Percentiles rank a stretch among this genome's conserved stretches.
Evolutionary conservation across 2,113 vertebrate species (phyloP).

Genomic region (Gobiocypris rarus): DNA sequence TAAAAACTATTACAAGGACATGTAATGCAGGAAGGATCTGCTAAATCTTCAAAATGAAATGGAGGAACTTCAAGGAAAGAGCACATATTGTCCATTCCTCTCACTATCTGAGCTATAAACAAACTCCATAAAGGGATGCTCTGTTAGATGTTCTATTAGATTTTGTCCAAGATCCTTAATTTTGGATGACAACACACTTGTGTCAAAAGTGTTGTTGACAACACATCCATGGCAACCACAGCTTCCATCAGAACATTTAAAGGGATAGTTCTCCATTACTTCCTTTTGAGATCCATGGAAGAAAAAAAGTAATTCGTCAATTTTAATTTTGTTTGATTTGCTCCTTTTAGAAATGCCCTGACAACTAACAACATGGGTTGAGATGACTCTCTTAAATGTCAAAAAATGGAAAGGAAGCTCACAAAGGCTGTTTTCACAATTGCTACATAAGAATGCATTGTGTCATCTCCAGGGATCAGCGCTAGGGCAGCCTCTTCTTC

Average conservation of each 20-base stretch:
- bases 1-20: conserved; percentile 25
- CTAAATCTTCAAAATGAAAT: conserved; percentile 31
- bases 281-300: background rate
- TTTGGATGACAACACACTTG: conserved; percentile 16
- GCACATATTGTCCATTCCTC: conserved; percentile 19
- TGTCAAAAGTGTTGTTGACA: background rate
- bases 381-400: background rate
- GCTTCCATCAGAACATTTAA: background rate
- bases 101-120: conserved; percentile 38
- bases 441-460: conserved; percentile 7
- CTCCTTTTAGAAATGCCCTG: conserved; percentile 13
- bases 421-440: conserved; percentile 4
- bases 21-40: conserved; percentile 3
- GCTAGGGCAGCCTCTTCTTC: conserved; percentile 4
- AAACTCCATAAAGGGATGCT: conserved; percentile 14
- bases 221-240: background rate
- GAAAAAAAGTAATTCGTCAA: too few species aligned
- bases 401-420: background rate
- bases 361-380: background rate
- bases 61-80: background rate
- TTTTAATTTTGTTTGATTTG: too few species aligned
- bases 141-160: background rate
- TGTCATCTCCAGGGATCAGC: background rate
- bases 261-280: background rate
- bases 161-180: conserved; percentile 3